Conservation (phyloP, 2,888 invertebrate species). For the Lasioglossum morio region DNA sequence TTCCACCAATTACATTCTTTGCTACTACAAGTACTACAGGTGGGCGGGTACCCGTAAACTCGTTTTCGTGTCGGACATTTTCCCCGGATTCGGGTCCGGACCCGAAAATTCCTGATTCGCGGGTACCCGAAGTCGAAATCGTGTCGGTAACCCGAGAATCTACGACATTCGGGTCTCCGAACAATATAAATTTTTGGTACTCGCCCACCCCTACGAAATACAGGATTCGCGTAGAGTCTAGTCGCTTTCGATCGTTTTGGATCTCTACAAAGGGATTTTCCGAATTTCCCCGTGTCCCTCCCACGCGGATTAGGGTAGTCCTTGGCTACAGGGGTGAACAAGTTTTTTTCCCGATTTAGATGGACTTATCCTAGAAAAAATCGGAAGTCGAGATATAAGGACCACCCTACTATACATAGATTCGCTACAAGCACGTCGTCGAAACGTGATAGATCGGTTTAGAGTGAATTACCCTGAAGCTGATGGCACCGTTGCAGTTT, state of each 20-base stretch:
- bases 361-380: neutral
- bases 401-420: neutral
- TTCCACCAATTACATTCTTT: neutral
- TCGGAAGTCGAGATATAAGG: neutral
- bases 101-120: no score
- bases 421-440: neutral
- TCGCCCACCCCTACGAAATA: no score
- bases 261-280: neutral
- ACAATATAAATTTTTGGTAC: no score
- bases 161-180: no score
- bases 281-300: neutral
- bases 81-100: no score
- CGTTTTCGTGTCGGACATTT: no score
- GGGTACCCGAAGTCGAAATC: no score
- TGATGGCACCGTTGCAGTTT: constrained; percentile 98
- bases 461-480: constrained; percentile 94
- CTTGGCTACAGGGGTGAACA: neutral
- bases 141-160: no score
- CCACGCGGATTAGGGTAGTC: neutral
- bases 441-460: neutral
- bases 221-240: no score
- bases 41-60: no score
- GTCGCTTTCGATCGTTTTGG: neutral
- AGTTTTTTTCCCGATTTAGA: neutral
- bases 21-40: neutral